Conservation (phyloP, 2,888 invertebrate genomes). For the Oxytorus armatus region DNA sequence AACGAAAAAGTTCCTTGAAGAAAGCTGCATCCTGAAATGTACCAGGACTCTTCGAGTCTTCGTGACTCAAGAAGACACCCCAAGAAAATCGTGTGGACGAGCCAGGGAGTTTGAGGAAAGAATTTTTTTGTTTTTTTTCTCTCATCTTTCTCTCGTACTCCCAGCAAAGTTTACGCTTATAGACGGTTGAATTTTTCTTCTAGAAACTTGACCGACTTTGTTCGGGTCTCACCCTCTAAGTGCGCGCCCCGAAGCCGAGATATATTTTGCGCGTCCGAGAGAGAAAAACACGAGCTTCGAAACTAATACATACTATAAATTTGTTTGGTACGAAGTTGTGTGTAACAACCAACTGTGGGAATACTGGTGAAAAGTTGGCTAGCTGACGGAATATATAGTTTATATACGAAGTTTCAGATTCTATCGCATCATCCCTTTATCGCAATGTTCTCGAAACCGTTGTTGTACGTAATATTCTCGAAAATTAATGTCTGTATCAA, state of each 20-base stretch:
- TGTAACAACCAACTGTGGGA: slow-evolving; percentile 17
- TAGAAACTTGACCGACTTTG: slow-evolving; percentile 24
- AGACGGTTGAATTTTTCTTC: slow-evolving; percentile 15
- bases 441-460: slow-evolving; percentile 1
- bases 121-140: background rate
- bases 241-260: background rate
- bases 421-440: slow-evolving; percentile 4
- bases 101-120: slow-evolving; percentile 16
- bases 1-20: slow-evolving; percentile 33
- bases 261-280: slow-evolving; percentile 8
- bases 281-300: slow-evolving; percentile 18
- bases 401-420: background rate
- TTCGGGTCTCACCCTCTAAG: slow-evolving; percentile 8
- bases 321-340: slow-evolving; percentile 31
- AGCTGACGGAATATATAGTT: slow-evolving; percentile 19
- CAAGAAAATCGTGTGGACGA: slow-evolving; percentile 11
- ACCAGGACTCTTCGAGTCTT: slow-evolving; percentile 4
- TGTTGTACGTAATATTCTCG: slow-evolving; percentile 7
- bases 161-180: slow-evolving; percentile 21
- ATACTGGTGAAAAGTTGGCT: slow-evolving; percentile 18
- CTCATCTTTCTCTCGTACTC: background rate
- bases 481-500: slow-evolving; percentile 25
- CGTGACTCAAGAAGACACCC: background rate
- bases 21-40: slow-evolving; percentile 18
- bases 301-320: slow-evolving; percentile 32